phyloP scores from a whole-genome alignment of 2,113 vertebrate species.

The Xiphorhynchus elegans region DNA sequence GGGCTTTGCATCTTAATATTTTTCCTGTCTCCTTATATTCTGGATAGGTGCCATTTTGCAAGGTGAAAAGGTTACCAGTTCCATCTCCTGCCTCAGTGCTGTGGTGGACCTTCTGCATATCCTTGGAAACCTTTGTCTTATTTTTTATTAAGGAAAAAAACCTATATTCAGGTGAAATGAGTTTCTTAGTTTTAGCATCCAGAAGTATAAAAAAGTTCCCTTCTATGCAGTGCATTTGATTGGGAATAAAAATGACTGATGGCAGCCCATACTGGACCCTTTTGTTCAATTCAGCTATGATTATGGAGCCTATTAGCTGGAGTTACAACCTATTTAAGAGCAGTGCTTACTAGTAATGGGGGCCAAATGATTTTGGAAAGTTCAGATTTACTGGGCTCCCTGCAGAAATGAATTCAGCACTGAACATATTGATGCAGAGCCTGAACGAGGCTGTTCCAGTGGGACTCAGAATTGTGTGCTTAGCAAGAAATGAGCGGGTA shows the following conservation, averaged over 20 bases:
- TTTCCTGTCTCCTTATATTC: slow-evolving; percentile 35
- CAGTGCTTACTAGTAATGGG: slow-evolving; percentile 82
- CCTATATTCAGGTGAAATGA: slow-evolving; percentile 33
- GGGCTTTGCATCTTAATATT: slow-evolving; percentile 11
- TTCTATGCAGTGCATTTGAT: slow-evolving; percentile 67
- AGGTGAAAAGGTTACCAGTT: slow-evolving; percentile 50
- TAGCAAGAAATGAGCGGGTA: slow-evolving; percentile 71
- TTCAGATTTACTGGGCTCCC: slow-evolving; percentile 80
- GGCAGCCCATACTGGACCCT: slow-evolving; percentile 67
- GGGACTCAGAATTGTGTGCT: slow-evolving; percentile 74
- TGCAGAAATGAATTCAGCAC: slow-evolving; percentile 78
- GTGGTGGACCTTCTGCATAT: slow-evolving; percentile 23
- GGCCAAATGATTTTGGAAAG: slow-evolving; percentile 86
- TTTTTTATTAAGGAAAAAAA: slow-evolving; percentile 15
- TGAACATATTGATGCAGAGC: slow-evolving; percentile 76
- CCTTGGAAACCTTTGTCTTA: slow-evolving; percentile 11
- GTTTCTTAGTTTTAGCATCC: slow-evolving; percentile 60
- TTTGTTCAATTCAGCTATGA: slow-evolving; percentile 79
- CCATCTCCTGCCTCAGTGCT: background rate
- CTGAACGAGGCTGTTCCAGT: slow-evolving; percentile 57
- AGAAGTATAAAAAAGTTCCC: slow-evolving; percentile 56
- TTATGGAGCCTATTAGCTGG: slow-evolving; percentile 81
- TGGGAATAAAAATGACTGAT: slow-evolving; percentile 81
- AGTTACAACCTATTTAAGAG: slow-evolving; percentile 84
- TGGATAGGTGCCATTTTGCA: slow-evolving; percentile 42